phyloP scores from a whole-genome alignment of 2,113 vertebrate genomes.

The Passer montanus region DNA sequence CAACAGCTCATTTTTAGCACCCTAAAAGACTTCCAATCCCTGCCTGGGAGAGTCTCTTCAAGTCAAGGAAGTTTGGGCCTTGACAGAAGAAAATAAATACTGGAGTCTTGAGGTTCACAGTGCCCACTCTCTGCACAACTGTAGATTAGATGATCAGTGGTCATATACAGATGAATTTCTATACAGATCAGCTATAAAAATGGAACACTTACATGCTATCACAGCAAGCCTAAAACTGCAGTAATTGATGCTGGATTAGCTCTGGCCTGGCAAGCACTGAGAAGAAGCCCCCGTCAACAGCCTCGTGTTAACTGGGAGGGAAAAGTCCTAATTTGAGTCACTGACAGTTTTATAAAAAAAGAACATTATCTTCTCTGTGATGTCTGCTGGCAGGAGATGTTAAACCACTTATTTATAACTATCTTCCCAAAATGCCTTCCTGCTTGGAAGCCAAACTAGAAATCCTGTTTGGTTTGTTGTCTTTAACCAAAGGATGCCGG shows the following conservation, averaged over 20 bases:
- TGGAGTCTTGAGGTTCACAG: background rate
- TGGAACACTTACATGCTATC: background rate
- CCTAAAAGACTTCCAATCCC: background rate
- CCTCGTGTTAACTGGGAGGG: background rate
- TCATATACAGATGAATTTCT: background rate
- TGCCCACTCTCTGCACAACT: background rate
- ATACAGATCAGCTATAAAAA: background rate
- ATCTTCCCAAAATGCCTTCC: slow-evolving; percentile 45
- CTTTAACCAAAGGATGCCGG: slow-evolving; percentile 59
- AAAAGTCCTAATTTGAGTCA: slow-evolving; percentile 13
- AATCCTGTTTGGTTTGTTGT: slow-evolving; percentile 67
- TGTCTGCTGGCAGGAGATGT: slow-evolving; percentile 62
- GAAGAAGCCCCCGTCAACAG: slow-evolving; percentile 1
- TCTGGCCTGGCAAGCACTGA: background rate
- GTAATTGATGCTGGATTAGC: background rate
- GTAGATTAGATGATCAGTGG: background rate
- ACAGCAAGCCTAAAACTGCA: background rate
- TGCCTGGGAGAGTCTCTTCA: background rate
- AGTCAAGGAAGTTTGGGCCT: background rate
- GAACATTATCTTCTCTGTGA: slow-evolving; percentile 46
- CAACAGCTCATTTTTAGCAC: background rate
- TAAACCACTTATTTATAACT: slow-evolving; percentile 64
- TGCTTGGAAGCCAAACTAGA: slow-evolving; percentile 52
- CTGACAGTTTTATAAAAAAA: slow-evolving; percentile 30
- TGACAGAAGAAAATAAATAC: background rate